Evolutionary conservation across 2,113 vertebrate species (phyloP).

Genomic region (Entosphenus tridentatus): DNA sequence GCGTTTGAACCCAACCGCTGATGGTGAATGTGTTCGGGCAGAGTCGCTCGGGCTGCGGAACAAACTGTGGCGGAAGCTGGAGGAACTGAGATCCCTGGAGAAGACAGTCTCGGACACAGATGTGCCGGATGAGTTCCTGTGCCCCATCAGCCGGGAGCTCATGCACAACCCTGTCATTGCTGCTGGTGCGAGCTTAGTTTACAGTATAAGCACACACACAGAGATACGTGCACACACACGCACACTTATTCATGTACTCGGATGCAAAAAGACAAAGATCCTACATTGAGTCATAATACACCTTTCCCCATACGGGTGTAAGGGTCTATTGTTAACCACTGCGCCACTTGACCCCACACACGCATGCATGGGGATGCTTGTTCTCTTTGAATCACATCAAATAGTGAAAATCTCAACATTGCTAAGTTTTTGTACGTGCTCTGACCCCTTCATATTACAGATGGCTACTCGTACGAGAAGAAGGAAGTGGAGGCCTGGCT

Average conservation of each 20-base stretch:
- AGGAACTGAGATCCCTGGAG: slow-evolving; percentile 27
- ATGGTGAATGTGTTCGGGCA: slow-evolving; percentile 12
- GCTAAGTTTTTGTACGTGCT: too few relatives aligned
- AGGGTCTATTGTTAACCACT: too few relatives aligned
- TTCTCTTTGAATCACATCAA: too few relatives aligned
- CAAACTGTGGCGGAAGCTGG: slow-evolving; percentile 37
- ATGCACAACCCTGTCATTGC: slow-evolving; percentile 60
- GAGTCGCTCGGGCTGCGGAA: slow-evolving; percentile 43
- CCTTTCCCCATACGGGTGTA: too few relatives aligned
- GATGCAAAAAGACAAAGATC: too few relatives aligned
- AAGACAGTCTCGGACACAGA: slow-evolving; percentile 11
- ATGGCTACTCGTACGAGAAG: slow-evolving; percentile 82
- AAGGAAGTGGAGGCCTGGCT: slow-evolving; percentile 72
- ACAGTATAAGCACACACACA: too few relatives aligned
- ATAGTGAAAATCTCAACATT: too few relatives aligned
- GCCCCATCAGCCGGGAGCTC: slow-evolving; percentile 52
- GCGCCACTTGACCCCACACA: too few relatives aligned
- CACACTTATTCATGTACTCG: too few relatives aligned
- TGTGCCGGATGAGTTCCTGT: slow-evolving; percentile 53
- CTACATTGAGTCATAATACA: too few relatives aligned
- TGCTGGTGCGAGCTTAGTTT: slow-evolving; percentile 26
- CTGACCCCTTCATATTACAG: slow-evolving; percentile 21
- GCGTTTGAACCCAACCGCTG: too few relatives aligned
- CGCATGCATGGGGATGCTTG: too few relatives aligned
- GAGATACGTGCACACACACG: background rate